A percentile compares a stretch with the other conserved stretches of the same genome.
These are phyloP conservation scores for Drosophila subpulchrella DNA, from an alignment of 1,140 invertebrate genomes.

Conservation along the genomic window DNA sequence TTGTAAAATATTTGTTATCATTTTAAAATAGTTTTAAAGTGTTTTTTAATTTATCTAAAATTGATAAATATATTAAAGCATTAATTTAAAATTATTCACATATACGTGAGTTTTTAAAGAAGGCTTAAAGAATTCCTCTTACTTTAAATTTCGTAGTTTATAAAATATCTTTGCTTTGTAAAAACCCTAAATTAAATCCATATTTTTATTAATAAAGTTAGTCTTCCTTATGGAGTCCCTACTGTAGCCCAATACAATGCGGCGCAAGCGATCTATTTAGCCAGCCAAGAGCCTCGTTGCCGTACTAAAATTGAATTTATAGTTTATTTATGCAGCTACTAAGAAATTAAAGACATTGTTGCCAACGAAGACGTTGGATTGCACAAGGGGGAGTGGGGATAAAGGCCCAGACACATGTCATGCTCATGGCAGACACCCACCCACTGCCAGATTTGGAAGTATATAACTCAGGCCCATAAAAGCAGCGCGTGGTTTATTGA, in stretches of 20 bases:
- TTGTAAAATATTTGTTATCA: too few relatives aligned
- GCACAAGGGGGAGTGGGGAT: neutral
- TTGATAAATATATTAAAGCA: too few relatives aligned
- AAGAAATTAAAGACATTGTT: constrained; percentile 76
- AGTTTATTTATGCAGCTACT: constrained; percentile 83
- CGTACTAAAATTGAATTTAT: constrained; percentile 77
- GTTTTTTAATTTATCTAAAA: too few relatives aligned
- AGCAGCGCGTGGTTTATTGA: constrained; percentile 74
- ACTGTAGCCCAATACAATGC: constrained; percentile 11
- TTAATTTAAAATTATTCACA: too few relatives aligned
- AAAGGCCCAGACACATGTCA: constrained; percentile 69
- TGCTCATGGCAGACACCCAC: constrained; percentile 41
- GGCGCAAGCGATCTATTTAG: constrained; percentile 55
- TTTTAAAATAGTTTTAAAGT: too few relatives aligned
- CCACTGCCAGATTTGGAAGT: constrained; percentile 2
- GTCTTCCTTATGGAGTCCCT: neutral
- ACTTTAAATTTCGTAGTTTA: too few relatives aligned
- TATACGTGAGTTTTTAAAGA: too few relatives aligned
- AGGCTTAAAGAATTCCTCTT: too few relatives aligned
- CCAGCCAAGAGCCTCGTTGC: constrained; percentile 40
- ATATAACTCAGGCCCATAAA: constrained; percentile 73
- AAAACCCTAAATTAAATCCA: too few relatives aligned
- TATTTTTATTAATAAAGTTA: neutral
- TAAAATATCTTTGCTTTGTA: too few relatives aligned
- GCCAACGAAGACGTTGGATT: constrained; percentile 10